Conservation (phyloP, 2,888 invertebrate genomes). For the Polyommatus iphigenia region DNA sequence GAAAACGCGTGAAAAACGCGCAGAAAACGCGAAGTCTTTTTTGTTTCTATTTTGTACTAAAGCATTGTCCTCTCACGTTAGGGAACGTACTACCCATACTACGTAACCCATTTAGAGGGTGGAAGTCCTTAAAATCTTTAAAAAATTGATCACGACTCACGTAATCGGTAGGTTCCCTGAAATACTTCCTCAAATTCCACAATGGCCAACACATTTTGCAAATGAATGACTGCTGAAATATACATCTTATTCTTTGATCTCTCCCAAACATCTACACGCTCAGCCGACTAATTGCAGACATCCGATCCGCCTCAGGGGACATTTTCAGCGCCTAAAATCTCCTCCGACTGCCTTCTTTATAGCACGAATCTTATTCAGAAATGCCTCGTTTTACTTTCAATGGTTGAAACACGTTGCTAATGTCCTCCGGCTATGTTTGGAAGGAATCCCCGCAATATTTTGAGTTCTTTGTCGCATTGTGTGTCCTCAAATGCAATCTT, state of each 20-base stretch:
- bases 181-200: too few relatives aligned
- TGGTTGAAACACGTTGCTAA: neutral
- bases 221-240: too few relatives aligned
- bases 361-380: neutral
- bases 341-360: neutral
- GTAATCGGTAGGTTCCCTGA: too few relatives aligned
- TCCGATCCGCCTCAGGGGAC: neutral
- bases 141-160: too few relatives aligned
- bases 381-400: neutral
- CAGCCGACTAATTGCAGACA: neutral
- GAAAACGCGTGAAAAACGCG: too few relatives aligned
- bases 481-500: neutral
- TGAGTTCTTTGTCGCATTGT: neutral
- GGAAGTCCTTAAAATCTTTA: too few relatives aligned
- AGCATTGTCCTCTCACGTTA: too few relatives aligned
- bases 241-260: neutral
- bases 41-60: too few relatives aligned
- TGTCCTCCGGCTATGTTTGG: neutral
- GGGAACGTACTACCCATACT: too few relatives aligned
- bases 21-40: too few relatives aligned
- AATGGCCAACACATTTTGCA: too few relatives aligned
- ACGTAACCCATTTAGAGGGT: too few relatives aligned
- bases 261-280: neutral
- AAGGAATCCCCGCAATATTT: neutral
- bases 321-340: neutral